Evolutionary conservation across 2,888 invertebrate species (phyloP).

Genomic region (Bugula neritina): DNA sequence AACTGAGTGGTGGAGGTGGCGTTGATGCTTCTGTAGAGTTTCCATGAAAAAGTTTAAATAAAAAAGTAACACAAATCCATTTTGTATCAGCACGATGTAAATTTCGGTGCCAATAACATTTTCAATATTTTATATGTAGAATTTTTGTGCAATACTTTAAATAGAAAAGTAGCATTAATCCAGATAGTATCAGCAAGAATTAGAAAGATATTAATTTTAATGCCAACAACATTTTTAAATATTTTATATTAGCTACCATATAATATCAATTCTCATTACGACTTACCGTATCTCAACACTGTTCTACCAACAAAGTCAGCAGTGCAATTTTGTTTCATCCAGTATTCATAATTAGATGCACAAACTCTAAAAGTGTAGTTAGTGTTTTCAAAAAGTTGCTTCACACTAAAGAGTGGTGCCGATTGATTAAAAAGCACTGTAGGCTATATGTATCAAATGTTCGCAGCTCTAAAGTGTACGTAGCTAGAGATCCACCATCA

Average conservation of each 20-base stretch:
- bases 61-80: too few species aligned
- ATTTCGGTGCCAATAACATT: too few species aligned
- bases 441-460: neutral
- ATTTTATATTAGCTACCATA: neutral
- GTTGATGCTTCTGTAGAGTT: neutral
- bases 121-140: too few species aligned
- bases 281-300: neutral
- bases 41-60: neutral
- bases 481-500: neutral
- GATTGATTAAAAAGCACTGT: neutral
- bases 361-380: constrained; percentile 13
- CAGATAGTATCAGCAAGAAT: too few species aligned
- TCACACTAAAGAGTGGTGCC: neutral
- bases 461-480: neutral
- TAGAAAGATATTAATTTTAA: too few species aligned
- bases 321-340: neutral
- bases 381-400: neutral
- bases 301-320: neutral
- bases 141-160: too few species aligned
- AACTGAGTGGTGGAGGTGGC: neutral
- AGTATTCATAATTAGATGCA: constrained; percentile 11
- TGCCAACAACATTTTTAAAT: neutral
- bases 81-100: too few species aligned
- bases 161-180: too few species aligned
- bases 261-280: neutral